Evolutionary conservation across 2,888 invertebrate genomes (phyloP).

Genomic region (Chymomyza fuscimana): DNA sequence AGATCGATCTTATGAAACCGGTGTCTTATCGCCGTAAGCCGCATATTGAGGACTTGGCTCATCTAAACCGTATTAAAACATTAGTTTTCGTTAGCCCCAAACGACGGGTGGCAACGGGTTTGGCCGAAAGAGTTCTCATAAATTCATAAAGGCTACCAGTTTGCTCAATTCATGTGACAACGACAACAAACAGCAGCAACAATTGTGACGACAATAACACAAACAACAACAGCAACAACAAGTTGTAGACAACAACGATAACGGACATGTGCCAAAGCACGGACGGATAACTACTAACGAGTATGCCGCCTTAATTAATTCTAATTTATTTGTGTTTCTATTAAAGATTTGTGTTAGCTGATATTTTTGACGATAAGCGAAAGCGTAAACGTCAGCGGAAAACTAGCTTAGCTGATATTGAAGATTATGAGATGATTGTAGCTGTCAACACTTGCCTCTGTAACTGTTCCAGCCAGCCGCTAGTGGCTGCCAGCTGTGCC

Average conservation of each 20-base stretch:
- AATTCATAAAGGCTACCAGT: slow-evolving; percentile 48
- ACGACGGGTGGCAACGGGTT: not conserved
- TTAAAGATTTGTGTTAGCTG: slow-evolving; percentile 46
- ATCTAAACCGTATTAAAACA: not conserved
- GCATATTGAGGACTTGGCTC: not conserved
- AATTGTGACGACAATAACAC: slow-evolving; percentile 25
- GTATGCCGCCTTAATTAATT: slow-evolving; percentile 61
- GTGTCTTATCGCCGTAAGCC: slow-evolving; percentile 10
- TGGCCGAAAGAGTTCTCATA: not conserved
- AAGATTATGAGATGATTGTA: not conserved
- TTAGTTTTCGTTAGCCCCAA: not conserved
- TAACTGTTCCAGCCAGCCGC: slow-evolving; percentile 48
- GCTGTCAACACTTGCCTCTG: slow-evolving; percentile 57
- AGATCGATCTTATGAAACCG: too few relatives aligned
- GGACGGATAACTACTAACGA: slow-evolving; percentile 6
- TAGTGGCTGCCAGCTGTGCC: slow-evolving; percentile 51
- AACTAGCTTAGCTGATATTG: not conserved
- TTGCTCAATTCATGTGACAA: slow-evolving; percentile 41
- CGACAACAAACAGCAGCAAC: slow-evolving; percentile 31
- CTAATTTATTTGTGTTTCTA: slow-evolving; percentile 68
- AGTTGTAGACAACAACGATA: not conserved
- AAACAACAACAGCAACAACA: slow-evolving; percentile 33
- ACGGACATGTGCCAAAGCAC: slow-evolving; percentile 11
- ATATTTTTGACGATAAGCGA: slow-evolving; percentile 26
- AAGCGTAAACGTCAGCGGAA: slow-evolving; percentile 46